These are phyloP conservation scores for Zaprionus taronus DNA, from an alignment of 1,140 invertebrate genomes.

Conservation along the genomic window DNA sequence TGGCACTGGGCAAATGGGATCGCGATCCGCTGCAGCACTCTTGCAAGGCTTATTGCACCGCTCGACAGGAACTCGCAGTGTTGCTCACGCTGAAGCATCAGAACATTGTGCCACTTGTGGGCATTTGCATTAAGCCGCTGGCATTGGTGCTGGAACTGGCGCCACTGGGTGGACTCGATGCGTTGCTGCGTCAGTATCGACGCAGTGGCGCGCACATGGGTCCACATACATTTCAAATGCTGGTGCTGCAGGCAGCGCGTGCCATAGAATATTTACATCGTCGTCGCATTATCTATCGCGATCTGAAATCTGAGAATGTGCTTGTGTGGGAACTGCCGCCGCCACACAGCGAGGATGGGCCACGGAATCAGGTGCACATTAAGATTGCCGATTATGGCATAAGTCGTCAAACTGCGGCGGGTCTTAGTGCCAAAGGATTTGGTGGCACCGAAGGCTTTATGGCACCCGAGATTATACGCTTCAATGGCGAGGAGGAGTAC, in stretches of 20 bases:
- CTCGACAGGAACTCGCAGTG: conserved; percentile 96
- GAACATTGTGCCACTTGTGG: conserved; percentile 96
- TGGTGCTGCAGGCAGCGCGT: conserved; percentile 95
- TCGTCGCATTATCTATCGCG: conserved; percentile 96
- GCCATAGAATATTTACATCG: conserved; percentile 98
- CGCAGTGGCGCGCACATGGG: conserved; percentile 92
- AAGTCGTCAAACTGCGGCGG: conserved; percentile 93
- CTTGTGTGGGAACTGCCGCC: conserved; percentile 96
- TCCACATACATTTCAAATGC: conserved; percentile 91
- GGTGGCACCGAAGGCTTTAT: conserved; percentile 99
- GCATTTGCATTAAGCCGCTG: conserved; percentile 94
- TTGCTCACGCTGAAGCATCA: conserved; percentile 93
- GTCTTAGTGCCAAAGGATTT: conserved; percentile 96
- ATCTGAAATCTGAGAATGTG: conserved; percentile 99
- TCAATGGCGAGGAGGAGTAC: conserved; percentile 99
- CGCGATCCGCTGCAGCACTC: conserved; percentile 95
- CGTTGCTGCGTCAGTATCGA: conserved; percentile 92
- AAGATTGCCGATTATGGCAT: conserved; percentile 99
- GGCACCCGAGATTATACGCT: conserved; percentile 99
- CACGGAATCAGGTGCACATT: conserved; percentile 90
- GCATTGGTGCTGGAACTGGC: conserved; percentile 96
- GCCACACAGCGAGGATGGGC: conserved; percentile 85
- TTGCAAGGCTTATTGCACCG: conserved; percentile 97
- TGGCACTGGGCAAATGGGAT: conserved; percentile 95
- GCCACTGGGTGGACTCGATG: conserved; percentile 94